Evolutionary conservation across 1,140 invertebrate genomes (phyloP), one percentile per base, ranked within the genome.

Genomic region (Eufriesea mexicana): DNA sequence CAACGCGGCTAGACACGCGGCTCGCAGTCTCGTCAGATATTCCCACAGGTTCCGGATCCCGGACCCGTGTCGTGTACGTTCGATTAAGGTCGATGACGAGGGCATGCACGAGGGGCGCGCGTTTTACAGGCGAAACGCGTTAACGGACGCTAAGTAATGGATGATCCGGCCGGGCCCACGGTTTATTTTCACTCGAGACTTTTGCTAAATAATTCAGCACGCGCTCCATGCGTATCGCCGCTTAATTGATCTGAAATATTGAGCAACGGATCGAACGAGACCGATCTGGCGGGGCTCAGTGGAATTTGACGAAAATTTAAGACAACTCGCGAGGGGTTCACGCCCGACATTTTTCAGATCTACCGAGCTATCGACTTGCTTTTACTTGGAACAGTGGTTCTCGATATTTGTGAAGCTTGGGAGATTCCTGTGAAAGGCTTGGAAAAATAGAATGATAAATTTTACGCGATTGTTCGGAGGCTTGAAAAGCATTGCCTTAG

Each of bases 181-280:
- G 79, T 89, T 88, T 89, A 89, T 86, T 91, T 89, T 89, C 84
- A 82, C 85, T 84, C 80, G 20, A 42, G 84, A 89, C 84, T 89
- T 90, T 87, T 81, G 62, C 66, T 91, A 68, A 91, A 91, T 91
- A 87, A 91, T 91, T 91, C 79, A 90, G 61, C 49, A 16, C 20
- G 62, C 74, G 79, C 66, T 66, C 71, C 82, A 86, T 84, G 85
- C 54, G 79, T 87, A 89, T 90, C 84, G 75, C 78, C 84, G 83
- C 75, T 85, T 90, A 89, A 86, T 91, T 89, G 90, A 79, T 61
- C 71, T 91, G 90, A 91, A 91, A 89, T 91, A 90, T 89, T 89
- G 80, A 90, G 83, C 77, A 71, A 70, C 51, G 51, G 61, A 64
- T 76, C 70, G 70, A 54, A 64, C 20, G 61, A 47, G 23, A 49